Evolutionary conservation across 2,797 vertebrate genomes (phyloP), one percentile per base, ranked within the genome.

Genomic region (Cirrhinus mrigala): DNA sequence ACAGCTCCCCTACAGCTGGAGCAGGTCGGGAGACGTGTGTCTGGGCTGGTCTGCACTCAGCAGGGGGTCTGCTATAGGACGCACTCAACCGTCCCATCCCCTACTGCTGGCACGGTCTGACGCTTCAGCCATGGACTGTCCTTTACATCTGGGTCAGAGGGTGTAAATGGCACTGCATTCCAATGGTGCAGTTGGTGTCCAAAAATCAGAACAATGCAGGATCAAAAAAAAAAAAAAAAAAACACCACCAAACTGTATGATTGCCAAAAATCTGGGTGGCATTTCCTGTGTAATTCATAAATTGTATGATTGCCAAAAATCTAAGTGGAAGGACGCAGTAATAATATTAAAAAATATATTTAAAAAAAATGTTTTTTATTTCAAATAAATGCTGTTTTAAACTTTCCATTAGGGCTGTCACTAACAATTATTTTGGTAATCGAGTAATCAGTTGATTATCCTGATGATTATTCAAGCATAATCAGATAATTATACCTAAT

Each of bases 21-120:
- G 88, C 80, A 89, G 83, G 92, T 88, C 82, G 86, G 90, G 91
- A 92, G 92, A 92, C 90, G 92, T 91, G 90, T 87, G 86, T 88
- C 89, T 50, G 87, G 88, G 91, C 88, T 81, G 90, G 75, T 75
- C 84, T 90, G 83, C 81, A 84, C 92, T 90, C 79, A 85, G 89
- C 73, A 75, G 78, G 81, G 70, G 77, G 76, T 76, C 83, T 71
- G 87, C 60, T 87, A 86, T 75, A 74, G 85, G 90, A 88, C n/a
- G 86, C 90, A 91, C 88, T 86, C 89, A 74, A 90, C 89, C 89
- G 90, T 91, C 92, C 90, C 85, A 86, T 70, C 24, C 74, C 86
- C 68, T 71, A 70, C 16, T 69, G 60, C 44, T 79, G 80, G 33
- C 82, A 83, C 16, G 22, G 79, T 85, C 84, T 85, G 58, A 52